A percentile compares a stretch with the other conserved stretches of the same genome.
Evolutionary conservation across 23 tunicate genomes (phyloP).

Genomic region (Ascidia mentula): DNA sequence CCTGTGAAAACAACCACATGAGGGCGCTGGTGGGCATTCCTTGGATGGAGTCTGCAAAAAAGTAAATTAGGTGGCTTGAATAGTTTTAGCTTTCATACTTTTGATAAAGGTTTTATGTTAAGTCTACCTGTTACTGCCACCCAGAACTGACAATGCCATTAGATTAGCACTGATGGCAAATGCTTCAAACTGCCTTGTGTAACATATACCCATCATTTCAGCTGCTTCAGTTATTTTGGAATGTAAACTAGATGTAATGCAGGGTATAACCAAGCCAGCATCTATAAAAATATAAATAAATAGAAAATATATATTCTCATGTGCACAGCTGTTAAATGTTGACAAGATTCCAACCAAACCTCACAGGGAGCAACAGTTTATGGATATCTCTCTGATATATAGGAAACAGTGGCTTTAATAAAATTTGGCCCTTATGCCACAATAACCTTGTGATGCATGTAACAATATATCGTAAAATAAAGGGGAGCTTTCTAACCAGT

Average conservation of each 20-base stretch:
- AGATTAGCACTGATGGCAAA: slow-evolving; percentile 74
- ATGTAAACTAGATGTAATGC: slow-evolving; percentile 42
- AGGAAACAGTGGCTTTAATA: too few species aligned
- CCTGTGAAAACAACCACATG: slow-evolving; percentile 67
- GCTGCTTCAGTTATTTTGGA: slow-evolving; percentile 47
- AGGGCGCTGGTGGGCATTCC: slow-evolving; percentile 80
- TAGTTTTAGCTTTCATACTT: neutral
- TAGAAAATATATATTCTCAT: too few species aligned
- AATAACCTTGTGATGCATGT: too few species aligned
- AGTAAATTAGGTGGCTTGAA: neutral
- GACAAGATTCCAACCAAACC: too few species aligned
- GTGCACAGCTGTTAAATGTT: too few species aligned
- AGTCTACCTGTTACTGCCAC: slow-evolving; percentile 53
- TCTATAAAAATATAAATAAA: too few species aligned
- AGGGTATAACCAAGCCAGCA: slow-evolving; percentile 79
- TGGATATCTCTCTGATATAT: too few species aligned
- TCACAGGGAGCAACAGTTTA: too few species aligned
- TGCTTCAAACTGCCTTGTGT: slow-evolving; percentile 60
- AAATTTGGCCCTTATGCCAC: too few species aligned
- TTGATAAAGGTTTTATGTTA: neutral
- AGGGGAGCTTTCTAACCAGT: slow-evolving; percentile 31
- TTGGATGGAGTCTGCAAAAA: slow-evolving; percentile 61
- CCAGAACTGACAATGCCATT: slow-evolving; percentile 64
- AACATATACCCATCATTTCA: slow-evolving; percentile 47
- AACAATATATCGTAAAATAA: neutral